Evolutionary conservation across 2,888 invertebrate genomes (phyloP).

Genomic region (Eupithecia tripunctaria): DNA sequence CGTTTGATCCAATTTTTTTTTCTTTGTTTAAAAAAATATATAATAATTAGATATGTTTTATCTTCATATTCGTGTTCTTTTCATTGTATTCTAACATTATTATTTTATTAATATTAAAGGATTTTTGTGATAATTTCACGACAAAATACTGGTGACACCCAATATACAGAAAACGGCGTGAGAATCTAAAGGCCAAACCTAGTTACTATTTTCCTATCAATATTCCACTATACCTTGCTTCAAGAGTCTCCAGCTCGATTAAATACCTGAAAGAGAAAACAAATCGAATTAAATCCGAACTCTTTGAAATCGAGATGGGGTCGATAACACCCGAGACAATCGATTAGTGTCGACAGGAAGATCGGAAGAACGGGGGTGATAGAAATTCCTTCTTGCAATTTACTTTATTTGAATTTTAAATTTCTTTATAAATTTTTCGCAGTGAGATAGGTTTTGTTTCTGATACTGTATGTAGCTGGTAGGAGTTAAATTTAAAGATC

Average conservation of each 20-base stretch:
- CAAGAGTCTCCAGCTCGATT: conserved; percentile 14
- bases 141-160: too few species aligned
- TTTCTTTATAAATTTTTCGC: neutral
- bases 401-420: conserved; percentile 29
- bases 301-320: conserved; percentile 37
- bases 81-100: too few species aligned
- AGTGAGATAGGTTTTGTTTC: too few species aligned
- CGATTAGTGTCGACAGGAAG: conserved; percentile 34
- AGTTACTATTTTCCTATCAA: neutral
- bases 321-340: conserved; percentile 41
- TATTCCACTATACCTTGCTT: neutral
- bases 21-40: too few species aligned
- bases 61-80: too few species aligned
- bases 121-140: too few species aligned
- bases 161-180: neutral
- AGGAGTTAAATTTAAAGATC: too few species aligned
- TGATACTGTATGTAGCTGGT: too few species aligned
- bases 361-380: neutral
- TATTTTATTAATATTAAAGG: too few species aligned
- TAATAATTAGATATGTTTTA: too few species aligned
- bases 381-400: conserved; percentile 21
- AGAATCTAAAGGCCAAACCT: neutral
- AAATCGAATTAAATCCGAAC: conserved; percentile 7
- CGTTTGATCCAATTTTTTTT: too few species aligned
- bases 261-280: conserved; percentile 12